Evolutionary conservation across 2,888 invertebrate genomes (phyloP).

Genomic region (Philaethria dido): DNA sequence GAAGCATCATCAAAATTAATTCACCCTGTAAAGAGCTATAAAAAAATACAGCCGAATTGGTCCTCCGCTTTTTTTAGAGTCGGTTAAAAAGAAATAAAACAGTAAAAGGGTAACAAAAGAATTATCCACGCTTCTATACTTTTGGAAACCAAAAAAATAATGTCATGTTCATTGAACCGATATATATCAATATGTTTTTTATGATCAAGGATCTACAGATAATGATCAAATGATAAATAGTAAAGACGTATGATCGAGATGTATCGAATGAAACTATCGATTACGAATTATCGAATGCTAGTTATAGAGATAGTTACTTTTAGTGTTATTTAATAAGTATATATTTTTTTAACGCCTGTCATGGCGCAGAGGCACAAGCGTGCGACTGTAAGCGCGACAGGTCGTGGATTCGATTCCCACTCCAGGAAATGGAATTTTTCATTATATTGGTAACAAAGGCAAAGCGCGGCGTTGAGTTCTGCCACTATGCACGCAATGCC

Average conservation of each 20-base stretch:
- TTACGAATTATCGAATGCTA: not conserved
- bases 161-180: conserved; percentile 24
- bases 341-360: no score
- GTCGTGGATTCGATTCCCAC: no score
- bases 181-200: conserved; percentile 28
- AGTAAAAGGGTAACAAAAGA: conserved; percentile 16
- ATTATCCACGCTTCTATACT: not conserved
- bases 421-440: no score
- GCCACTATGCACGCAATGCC: no score
- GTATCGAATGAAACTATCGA: conserved; percentile 2
- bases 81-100: not conserved
- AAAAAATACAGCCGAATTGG: not conserved
- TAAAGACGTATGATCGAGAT: conserved; percentile 2
- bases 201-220: conserved; percentile 39
- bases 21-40: no score
- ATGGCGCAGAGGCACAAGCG: no score
- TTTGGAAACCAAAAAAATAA: conserved; percentile 20
- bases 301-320: not conserved
- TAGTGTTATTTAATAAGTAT: no score
- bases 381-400: no score
- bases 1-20: no score
- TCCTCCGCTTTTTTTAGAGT: no score
- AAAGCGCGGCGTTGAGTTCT: no score
- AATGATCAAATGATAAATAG: conserved; percentile 3
- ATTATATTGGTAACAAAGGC: no score